phyloP scores from a whole-genome alignment of 2,888 invertebrate genomes.

The Hydraecia micacea region DNA sequence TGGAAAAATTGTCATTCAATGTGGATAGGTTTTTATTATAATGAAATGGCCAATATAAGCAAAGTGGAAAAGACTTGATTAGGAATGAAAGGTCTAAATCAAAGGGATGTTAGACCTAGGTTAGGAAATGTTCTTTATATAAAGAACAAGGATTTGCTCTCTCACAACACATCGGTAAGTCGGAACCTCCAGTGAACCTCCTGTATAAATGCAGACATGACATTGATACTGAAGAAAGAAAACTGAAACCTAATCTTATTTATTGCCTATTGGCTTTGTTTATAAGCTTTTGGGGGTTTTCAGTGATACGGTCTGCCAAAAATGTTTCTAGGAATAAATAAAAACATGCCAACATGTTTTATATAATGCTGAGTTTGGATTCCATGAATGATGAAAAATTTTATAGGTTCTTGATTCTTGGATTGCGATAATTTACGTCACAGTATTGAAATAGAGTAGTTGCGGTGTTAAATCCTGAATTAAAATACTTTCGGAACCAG shows the following conservation, averaged over 20 bases:
- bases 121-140: conserved; percentile 35
- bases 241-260: conserved; percentile 1
- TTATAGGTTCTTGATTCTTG: not conserved
- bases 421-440: conserved; percentile 19
- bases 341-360: conserved; percentile 25
- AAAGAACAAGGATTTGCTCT: conserved; percentile 28
- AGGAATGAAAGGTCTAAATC: conserved; percentile 42
- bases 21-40: conserved; percentile 49
- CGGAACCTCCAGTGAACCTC: conserved; percentile 28
- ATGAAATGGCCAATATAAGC: conserved; percentile 48
- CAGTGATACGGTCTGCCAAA: not conserved
- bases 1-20: conserved; percentile 26
- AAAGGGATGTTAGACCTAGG: conserved; percentile 30
- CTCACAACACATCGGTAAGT: conserved; percentile 54
- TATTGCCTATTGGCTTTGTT: conserved; percentile 9
- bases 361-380: conserved; percentile 24
- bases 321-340: conserved; percentile 21
- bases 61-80: conserved; percentile 60
- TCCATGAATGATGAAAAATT: not conserved
- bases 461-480: conserved; percentile 8
- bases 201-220: conserved; percentile 43
- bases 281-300: conserved; percentile 10
- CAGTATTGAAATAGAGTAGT: conserved; percentile 38
- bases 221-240: conserved; percentile 34
- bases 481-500: conserved; percentile 13